Base-by-base conservation (phyloP, 1,140 invertebrate species). In the Drosophila willistoni region DNA sequence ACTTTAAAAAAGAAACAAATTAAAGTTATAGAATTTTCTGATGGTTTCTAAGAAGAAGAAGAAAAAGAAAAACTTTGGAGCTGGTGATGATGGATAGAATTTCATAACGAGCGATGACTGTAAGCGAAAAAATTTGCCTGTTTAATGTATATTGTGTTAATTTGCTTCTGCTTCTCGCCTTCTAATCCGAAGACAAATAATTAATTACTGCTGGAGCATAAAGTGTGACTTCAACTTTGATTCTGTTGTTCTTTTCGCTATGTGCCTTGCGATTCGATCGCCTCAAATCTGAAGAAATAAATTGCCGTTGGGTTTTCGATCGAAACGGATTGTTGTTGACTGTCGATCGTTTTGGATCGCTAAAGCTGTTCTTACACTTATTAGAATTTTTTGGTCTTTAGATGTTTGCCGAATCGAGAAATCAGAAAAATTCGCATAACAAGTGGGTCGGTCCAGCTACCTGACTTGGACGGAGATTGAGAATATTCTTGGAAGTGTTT, bases 401-500 rank as follows among this genome's bases (percentile, higher is more conserved):
- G 84, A 87, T 87, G 84, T 87, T 87, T 89, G 84, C 84, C 84
- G 84, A 59, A 80, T 75, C 44, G 44, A 84, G 63, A 73, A 89
- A 89, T 79, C 73, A 59, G 57, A 51, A 83, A 60, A 51, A 83
- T 68, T 83, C 74, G 75, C 75, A 72, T 79, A 72, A 68, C 79
- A 79, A 68, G 78, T 81, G 71, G 79, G 79, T 59, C 71, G 54
- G 17, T 12, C 59, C 25, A 34, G 61, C 84, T 84, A 87, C 80
- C 84, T 89, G 84, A 64, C 72, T 82, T 76, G 68, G 44, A 22
- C 54, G 25, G 63, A 74, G 72, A 77, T 86, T 51, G 17, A 22
- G 10, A 10, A 51, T 51, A 22, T 51, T 89, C 77, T 41, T 64
- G 61, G 81, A 85, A 85, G 79, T 73, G 69, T 39, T 71, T 64